Evolutionary conservation across 2,797 vertebrate genomes (phyloP).

Genomic region (Propithecus deckenii): DNA sequence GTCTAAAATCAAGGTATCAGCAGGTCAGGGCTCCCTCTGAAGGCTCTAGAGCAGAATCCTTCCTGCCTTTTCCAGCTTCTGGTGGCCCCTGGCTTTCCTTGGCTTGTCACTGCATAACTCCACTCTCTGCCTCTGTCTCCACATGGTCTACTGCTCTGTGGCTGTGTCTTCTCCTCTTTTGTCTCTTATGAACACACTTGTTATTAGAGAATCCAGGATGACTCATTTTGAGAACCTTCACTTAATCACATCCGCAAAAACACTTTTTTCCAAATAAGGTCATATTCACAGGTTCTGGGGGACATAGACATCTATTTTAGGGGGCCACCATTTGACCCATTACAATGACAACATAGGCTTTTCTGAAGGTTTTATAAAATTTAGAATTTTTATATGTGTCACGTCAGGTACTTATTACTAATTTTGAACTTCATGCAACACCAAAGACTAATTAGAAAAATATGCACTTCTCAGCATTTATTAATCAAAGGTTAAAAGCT

Average conservation of each 20-base stretch:
- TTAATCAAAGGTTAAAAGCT: neutral
- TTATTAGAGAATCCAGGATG: neutral
- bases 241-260: neutral
- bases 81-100: neutral
- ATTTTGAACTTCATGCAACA: neutral
- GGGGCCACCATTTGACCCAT: accelerated
- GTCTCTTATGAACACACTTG: neutral
- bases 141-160: neutral
- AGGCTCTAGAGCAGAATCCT: neutral
- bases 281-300: neutral
- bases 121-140: neutral
- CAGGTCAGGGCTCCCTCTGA: neutral
- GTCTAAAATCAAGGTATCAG: neutral
- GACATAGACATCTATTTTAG: neutral
- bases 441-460: neutral
- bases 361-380: neutral
- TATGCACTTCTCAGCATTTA: neutral
- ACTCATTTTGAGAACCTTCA: neutral
- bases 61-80: neutral
- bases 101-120: accelerated
- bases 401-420: neutral
- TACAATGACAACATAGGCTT: neutral
- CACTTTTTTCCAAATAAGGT: neutral
- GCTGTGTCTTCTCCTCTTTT: neutral
- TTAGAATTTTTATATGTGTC: neutral